Evolutionary conservation across 2,113 vertebrate species (phyloP).

Genomic region (Gadus chalcogrammus): DNA sequence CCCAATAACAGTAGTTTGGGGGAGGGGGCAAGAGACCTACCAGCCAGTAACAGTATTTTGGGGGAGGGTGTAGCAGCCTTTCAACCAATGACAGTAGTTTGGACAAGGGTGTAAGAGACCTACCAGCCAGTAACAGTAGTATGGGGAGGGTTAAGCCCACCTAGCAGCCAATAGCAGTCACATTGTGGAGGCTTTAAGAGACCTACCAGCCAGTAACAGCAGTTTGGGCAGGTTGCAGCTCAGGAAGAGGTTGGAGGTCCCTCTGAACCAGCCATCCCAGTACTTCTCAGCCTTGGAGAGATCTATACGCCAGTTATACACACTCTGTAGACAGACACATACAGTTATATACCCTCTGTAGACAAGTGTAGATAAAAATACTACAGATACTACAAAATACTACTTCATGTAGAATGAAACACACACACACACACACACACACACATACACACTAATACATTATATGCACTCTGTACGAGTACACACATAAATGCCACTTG

Average conservation of each 20-base stretch:
- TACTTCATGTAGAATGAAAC: too few relatives aligned
- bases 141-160: neutral
- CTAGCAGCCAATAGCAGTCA: neutral
- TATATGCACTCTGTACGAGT: neutral
- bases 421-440: neutral
- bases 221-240: slow-evolving; percentile 70
- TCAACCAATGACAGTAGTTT: too few relatives aligned
- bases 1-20: too few relatives aligned
- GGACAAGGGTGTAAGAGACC: neutral
- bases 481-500: neutral
- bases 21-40: too few relatives aligned
- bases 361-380: neutral
- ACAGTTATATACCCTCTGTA: neutral
- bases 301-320: slow-evolving; percentile 69
- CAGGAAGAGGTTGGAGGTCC: slow-evolving; percentile 71
- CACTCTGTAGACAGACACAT: slow-evolving; percentile 18
- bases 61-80: too few relatives aligned
- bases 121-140: neutral
- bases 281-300: slow-evolving; percentile 72
- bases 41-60: too few relatives aligned
- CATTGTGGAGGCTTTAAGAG: neutral
- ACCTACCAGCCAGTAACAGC: slow-evolving; percentile 60
- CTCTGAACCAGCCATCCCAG: slow-evolving; percentile 75
- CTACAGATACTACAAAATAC: too few relatives aligned
- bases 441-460: slow-evolving; percentile 1